These are phyloP conservation scores for Hyles euphorbiae DNA, from an alignment of 1,140 invertebrate genomes.

Conservation along the genomic window DNA sequence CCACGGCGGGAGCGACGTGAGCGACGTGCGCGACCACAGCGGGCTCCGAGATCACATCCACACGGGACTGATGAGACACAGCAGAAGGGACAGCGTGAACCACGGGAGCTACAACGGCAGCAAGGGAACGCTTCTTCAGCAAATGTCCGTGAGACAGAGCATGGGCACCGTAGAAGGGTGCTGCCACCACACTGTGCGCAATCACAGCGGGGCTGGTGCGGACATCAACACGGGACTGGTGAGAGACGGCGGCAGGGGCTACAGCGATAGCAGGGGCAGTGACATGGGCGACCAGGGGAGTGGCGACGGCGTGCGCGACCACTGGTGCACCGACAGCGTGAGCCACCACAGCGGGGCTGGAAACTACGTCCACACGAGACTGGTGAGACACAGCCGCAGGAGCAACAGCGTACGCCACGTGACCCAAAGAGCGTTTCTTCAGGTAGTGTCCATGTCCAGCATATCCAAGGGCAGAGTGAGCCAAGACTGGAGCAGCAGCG, in stretches of 20 bases:
- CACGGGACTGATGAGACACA: slow-evolving; percentile 43
- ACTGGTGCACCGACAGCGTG: slow-evolving; percentile 45
- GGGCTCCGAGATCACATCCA: slow-evolving; percentile 37
- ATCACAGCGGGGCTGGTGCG: slow-evolving; percentile 36
- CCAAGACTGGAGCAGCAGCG: slow-evolving; percentile 19
- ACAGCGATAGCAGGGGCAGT: slow-evolving; percentile 22
- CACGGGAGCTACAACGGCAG: slow-evolving; percentile 16
- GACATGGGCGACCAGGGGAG: slow-evolving; percentile 33
- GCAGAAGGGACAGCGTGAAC: slow-evolving; percentile 28
- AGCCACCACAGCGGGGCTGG: slow-evolving; percentile 52
- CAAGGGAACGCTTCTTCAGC: slow-evolving; percentile 24
- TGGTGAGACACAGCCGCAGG: slow-evolving; percentile 57
- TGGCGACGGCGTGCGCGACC: slow-evolving; percentile 44
- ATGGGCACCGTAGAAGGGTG: slow-evolving; percentile 15
- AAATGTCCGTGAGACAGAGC: slow-evolving; percentile 21
- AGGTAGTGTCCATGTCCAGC: slow-evolving; percentile 43
- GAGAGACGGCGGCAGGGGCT: slow-evolving; percentile 48
- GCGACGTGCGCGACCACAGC: slow-evolving; percentile 34
- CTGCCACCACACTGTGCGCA: slow-evolving; percentile 4
- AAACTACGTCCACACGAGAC: slow-evolving; percentile 58
- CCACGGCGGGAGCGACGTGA: slow-evolving; percentile 37
- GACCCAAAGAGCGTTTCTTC: slow-evolving; percentile 49
- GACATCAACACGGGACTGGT: slow-evolving; percentile 50
- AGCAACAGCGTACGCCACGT: slow-evolving; percentile 34
- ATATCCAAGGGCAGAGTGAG: slow-evolving; percentile 30